Base-by-base conservation (phyloP, 2,888 invertebrate genomes). In the Cephus sareptanus region DNA sequence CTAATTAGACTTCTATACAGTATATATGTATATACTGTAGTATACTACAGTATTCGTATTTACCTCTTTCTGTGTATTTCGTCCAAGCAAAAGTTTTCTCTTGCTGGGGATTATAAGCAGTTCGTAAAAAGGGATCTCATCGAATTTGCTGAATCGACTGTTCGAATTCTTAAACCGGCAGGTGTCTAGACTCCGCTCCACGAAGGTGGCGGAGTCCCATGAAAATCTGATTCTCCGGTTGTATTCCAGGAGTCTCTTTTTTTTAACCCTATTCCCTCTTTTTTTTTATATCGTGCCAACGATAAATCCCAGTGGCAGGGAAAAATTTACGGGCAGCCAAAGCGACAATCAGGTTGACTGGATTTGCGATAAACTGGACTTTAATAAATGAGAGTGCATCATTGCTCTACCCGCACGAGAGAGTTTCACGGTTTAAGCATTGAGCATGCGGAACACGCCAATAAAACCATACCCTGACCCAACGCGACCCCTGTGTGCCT, bases 401-500 rank as follows among this genome's bases (percentile, higher is more conserved):
- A 74, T n/a, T 34, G 74, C 30, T 30, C 74, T 34, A 35, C 13
- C 74, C 9, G 37, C n/a, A 23, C 30, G 74, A 34, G 35, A 34
- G 74, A 30, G 74, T 74, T 74, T 74, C 74, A 23, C 37, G 74
- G 74, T 35, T 74, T 74, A 74, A 82, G 77, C 81, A 82, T 78
- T 79, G 77, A 78, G 79, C 78, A 75, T 76, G 81, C 79, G 78
- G 79, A 81, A 83, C 81, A 85, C 82, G 81, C 84, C 85, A 87
- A 88, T 88, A 87, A 88, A 88, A 87, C 86, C 88, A 86, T 87
- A 85, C 85, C 84, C 88, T 88, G 82, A 83, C 86, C 84, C 86
- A 87, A 87, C 86, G 23, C 56, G 30, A 56, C 77, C 70, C 33
- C 77, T 23, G 23, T 23, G 56, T 23, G 15, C 13, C 56, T 85